Conservation (phyloP, 2,888 invertebrate species). For the Hesperia comma region DNA sequence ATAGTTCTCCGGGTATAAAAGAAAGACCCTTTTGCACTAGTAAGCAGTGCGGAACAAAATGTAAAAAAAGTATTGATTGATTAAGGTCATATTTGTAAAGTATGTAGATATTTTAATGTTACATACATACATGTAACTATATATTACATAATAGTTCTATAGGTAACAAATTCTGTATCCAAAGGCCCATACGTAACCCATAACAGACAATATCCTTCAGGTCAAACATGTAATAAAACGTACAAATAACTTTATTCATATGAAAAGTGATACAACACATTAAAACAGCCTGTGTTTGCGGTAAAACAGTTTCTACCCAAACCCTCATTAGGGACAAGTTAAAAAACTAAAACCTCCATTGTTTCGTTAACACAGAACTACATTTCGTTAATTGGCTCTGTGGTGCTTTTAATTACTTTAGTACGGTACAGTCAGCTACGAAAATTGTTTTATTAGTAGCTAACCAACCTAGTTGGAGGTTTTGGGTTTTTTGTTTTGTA, state of each 20-base stretch:
- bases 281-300: conserved; percentile 13
- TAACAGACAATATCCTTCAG: too few species aligned
- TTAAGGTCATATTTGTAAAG: too few species aligned
- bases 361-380: conserved; percentile 66
- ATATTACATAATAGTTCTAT: too few species aligned
- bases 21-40: too few species aligned
- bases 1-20: too few species aligned
- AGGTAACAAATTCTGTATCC: too few species aligned
- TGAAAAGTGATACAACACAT: conserved; percentile 2
- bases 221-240: background rate
- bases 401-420: conserved; percentile 71
- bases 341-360: conserved; percentile 67
- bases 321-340: conserved; percentile 70
- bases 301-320: conserved; percentile 53
- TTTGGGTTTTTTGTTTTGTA: background rate
- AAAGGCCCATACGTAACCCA: too few species aligned
- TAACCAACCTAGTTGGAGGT: conserved; percentile 19
- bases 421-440: conserved; percentile 22
- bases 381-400: conserved; percentile 78
- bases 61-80: too few species aligned
- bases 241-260: background rate
- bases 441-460: conserved; percentile 31
- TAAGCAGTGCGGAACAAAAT: too few species aligned
- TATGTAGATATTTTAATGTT: too few species aligned
- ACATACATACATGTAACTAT: too few species aligned